phyloP scores from a whole-genome alignment of 2,888 invertebrate genomes.

The Ormyrus thymus region DNA sequence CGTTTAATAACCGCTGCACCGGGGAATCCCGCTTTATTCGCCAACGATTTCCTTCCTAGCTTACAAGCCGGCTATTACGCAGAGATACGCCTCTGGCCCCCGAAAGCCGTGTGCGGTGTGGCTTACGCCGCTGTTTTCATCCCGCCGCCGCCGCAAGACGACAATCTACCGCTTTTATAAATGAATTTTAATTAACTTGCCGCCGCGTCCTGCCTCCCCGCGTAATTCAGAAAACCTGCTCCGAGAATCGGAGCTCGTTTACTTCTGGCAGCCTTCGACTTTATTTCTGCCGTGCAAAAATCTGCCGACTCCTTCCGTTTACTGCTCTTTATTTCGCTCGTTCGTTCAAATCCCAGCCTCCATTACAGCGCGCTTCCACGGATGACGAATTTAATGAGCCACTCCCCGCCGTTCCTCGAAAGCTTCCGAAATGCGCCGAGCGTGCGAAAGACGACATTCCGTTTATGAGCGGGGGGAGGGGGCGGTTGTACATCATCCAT shows the following conservation, averaged over 20 bases:
- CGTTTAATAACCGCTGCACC: conserved; percentile 58
- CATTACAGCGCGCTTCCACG: too few relatives aligned
- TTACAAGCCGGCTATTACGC: conserved; percentile 43
- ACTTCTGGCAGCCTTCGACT: too few relatives aligned
- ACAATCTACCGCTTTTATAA: conserved; percentile 31
- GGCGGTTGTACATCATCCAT: neutral
- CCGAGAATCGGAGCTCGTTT: too few relatives aligned
- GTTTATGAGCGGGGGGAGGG: too few relatives aligned
- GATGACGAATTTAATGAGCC: too few relatives aligned
- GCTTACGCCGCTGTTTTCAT: conserved; percentile 9
- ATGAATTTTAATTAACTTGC: conserved; percentile 48
- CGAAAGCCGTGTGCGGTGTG: neutral
- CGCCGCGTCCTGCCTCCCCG: neutral
- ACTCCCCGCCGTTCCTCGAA: too few relatives aligned
- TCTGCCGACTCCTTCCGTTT: too few relatives aligned
- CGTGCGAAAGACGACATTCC: conserved; percentile 8
- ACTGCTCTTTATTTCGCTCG: too few relatives aligned
- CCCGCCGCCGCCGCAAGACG: conserved; percentile 6
- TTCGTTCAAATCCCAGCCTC: too few relatives aligned
- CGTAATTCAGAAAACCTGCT: neutral
- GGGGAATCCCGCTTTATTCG: conserved; percentile 57
- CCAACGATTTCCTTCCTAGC: conserved; percentile 55
- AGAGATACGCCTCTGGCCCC: conserved; percentile 24
- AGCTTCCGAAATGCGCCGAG: neutral
- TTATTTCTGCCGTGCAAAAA: too few relatives aligned